Conservation (phyloP, 1,140 invertebrate genomes). For the Aphis gossypii region DNA sequence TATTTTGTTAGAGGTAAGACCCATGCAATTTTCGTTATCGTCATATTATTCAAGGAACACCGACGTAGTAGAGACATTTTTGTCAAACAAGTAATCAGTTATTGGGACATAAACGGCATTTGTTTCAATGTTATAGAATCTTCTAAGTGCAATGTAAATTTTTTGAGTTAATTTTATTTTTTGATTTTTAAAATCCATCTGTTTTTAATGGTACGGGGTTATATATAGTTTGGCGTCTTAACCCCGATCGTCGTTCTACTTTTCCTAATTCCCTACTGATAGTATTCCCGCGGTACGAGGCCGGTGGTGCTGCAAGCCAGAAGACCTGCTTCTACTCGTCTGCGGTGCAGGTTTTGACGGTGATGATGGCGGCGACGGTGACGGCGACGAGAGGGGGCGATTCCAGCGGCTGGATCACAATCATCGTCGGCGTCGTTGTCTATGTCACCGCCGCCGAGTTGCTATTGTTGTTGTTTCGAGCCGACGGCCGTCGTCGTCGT, state of each 20-base stretch:
- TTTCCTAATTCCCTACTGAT: neutral
- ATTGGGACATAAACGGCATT: too few relatives aligned
- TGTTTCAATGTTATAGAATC: too few relatives aligned
- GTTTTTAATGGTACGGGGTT: too few relatives aligned
- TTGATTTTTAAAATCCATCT: too few relatives aligned
- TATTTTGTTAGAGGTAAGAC: too few relatives aligned
- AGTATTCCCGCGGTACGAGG: neutral
- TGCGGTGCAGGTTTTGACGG: neutral
- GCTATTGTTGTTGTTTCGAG: slow-evolving; percentile 11
- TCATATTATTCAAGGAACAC: too few relatives aligned
- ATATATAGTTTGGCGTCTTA: neutral
- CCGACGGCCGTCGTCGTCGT: neutral
- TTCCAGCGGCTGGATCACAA: neutral
- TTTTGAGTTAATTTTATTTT: too few relatives aligned
- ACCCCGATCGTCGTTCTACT: neutral
- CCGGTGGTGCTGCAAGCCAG: neutral
- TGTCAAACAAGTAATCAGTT: too few relatives aligned
- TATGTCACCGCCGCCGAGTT: neutral
- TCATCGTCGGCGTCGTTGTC: neutral
- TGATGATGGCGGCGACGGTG: neutral
- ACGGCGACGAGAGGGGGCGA: neutral
- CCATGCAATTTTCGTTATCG: too few relatives aligned
- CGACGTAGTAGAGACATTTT: too few relatives aligned
- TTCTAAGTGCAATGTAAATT: too few relatives aligned
- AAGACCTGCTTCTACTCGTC: neutral